Evolutionary conservation across 2,888 invertebrate species (phyloP).

Genomic region (Crossocerus cetratus): DNA sequence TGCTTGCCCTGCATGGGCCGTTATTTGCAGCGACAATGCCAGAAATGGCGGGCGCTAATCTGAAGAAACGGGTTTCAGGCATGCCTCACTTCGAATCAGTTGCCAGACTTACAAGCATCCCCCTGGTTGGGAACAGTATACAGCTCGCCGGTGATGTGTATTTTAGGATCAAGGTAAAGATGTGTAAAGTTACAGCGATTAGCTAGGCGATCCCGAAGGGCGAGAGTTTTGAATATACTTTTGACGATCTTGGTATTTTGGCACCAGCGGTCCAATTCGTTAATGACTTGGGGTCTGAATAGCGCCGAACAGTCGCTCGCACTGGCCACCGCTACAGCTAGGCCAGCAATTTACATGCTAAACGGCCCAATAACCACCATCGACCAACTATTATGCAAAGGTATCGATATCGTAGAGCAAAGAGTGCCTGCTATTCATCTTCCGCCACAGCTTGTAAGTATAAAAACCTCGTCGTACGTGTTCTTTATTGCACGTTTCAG

Average conservation of each 20-base stretch:
- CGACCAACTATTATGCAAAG: conserved; percentile 88
- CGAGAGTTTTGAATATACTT: no score
- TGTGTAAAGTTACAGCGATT: no score
- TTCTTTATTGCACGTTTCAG: background rate
- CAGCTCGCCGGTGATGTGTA: conserved; percentile 87
- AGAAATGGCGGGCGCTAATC: conserved; percentile 64
- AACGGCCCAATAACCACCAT: conserved; percentile 83
- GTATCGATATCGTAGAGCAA: conserved; percentile 91
- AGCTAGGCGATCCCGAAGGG: no score
- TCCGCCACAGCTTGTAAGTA: conserved; percentile 89
- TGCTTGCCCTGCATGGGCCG: no score
- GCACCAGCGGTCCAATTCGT: conserved; percentile 82
- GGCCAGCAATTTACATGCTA: conserved; percentile 84
- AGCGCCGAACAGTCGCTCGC: conserved; percentile 87
- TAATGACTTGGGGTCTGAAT: conserved; percentile 87
- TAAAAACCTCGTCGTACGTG: background rate
- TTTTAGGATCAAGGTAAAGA: conserved; percentile 84
- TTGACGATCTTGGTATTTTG: no score
- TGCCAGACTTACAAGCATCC: conserved; percentile 86
- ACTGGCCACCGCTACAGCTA: conserved; percentile 85
- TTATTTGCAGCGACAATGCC: conserved; percentile 26
- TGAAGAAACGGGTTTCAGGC: conserved; percentile 65
- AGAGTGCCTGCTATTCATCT: conserved; percentile 89
- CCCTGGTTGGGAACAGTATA: conserved; percentile 89
- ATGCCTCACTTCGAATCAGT: conserved; percentile 84